Base-by-base conservation (phyloP, 2,888 invertebrate species). In the Phragmatobia fuliginosa region DNA sequence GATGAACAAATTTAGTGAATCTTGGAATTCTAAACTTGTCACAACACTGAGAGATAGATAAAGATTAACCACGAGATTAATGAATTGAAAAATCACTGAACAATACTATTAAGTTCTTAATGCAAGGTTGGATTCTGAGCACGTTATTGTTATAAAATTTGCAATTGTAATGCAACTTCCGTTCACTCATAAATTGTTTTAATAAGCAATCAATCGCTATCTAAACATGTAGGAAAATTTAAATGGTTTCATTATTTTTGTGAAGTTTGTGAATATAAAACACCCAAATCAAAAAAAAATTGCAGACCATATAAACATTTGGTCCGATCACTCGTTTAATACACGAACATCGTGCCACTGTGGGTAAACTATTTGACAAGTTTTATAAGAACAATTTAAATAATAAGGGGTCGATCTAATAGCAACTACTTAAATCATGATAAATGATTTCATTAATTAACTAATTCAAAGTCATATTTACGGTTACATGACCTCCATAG, bases 111-210 rank as follows among this genome's bases (percentile, higher is more conserved):
- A n/a, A 56, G 31, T 11, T 38, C n/a, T 32, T 28, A 25, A 3
- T 1, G 14, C n/a, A 14, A 61, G 21, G 63, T 56, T 41, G 18
- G 59, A 67, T 66, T 59, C 60, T 33, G 21, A 16, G 33, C 58
- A 61, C 52, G 62, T 66, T 41, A 66, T 60, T 58, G 14, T 36
- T 62, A 58, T 75, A 25, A 67, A 32, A 62, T 71, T 14, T 68
- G 49, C 49, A 6, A 16, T 33, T 69, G 45, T 56, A 66, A 59
- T 65, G 56, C 25, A 32, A 45, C 52, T 52, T 32, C 52, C 49
- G 66, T 28, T n/a, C 33, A 10, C 36, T 38, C 64, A 77, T 77
- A 80, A 70, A 73, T 41, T 73, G 18, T 45, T 28, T 52, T 14
- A 71, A 67, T 76, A 62, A 36, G 41, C 8, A 33, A 60, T 64